Evolutionary conservation across 2,113 vertebrate genomes (phyloP).

Genomic region (Leiothrix lutea): DNA sequence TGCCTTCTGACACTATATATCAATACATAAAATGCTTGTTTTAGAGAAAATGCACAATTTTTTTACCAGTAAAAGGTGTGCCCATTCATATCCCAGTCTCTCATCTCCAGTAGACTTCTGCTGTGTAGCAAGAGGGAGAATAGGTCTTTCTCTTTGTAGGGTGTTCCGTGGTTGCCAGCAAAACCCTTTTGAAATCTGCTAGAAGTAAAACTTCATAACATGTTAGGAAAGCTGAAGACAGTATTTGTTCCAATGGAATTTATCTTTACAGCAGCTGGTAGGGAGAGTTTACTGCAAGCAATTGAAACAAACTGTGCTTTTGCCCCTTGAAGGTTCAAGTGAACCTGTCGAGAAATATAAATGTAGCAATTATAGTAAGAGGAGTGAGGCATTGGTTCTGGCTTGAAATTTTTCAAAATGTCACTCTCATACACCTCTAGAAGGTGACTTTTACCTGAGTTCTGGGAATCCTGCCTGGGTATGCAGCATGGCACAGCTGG

Average conservation of each 20-base stretch:
- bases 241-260: not conserved
- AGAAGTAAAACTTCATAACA: not conserved
- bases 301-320: not conserved
- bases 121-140: not conserved
- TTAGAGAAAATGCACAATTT: accelerated
- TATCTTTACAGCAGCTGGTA: not conserved
- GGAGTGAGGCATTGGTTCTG: not conserved
- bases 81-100: no score
- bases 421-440: not conserved
- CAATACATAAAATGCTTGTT: not conserved
- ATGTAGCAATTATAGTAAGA: not conserved
- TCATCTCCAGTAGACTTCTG: not conserved
- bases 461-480: not conserved
- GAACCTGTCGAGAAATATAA: not conserved
- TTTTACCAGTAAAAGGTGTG: not conserved
- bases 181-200: not conserved
- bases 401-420: not conserved
- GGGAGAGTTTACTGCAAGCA: not conserved
- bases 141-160: not conserved
- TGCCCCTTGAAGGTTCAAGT: not conserved
- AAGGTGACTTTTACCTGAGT: not conserved
- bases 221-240: not conserved
- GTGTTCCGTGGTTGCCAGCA: not conserved
- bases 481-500: not conserved
- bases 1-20: not conserved